Evolutionary conservation across 2,888 invertebrate species (phyloP), one percentile per base, ranked within the genome.

Genomic region (Lordiphosa andalusiaca): DNA sequence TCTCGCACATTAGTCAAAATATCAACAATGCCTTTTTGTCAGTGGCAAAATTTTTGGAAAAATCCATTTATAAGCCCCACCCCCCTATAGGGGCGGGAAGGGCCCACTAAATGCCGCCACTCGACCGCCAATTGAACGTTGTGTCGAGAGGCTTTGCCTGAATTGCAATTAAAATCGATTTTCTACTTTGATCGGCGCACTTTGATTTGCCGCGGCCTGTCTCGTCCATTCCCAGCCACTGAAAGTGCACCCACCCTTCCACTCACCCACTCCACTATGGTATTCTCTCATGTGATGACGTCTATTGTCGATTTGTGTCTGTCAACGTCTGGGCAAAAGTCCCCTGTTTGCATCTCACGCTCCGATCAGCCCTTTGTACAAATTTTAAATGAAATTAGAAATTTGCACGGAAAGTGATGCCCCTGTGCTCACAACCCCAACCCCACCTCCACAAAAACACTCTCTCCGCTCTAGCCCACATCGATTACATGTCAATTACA

Each of bases 131-230:
- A 76, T 60, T 55, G 71, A 58, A 58, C 56, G 61, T 46, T 37
- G 46, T 52, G 53, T 67, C 67, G 71, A 57, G 57, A 30, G 30
- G 30, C 30, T 30, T 30, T 59, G 71, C 49, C 63, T 69, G 62
- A 83, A 84, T 84, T 84, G 84, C 77, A 77, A 77, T 77, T 77
- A 77, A 77, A 84, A 84, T 77, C 83, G 77, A 84, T 82, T 77
- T 77, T 84, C 59, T 49, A 72, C 77, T 84, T 84, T 77, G 84
- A 77, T 84, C 77, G 69, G 67, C 59, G 68, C 64, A 82, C 75
- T 77, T 74, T 71, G 84, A 84, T 71, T 71, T 78, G 75, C 80
- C 68, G 68, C 66, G 69, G 41, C 78, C 78, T 68, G 80, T 74
- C 56, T 53, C 48, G 40, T 47, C 58, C 53, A 35, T 50, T 30